Evolutionary conservation across 2,888 invertebrate species (phyloP), one percentile per base, ranked within the genome.

Genomic region (Pristionchus maxplancki): DNA sequence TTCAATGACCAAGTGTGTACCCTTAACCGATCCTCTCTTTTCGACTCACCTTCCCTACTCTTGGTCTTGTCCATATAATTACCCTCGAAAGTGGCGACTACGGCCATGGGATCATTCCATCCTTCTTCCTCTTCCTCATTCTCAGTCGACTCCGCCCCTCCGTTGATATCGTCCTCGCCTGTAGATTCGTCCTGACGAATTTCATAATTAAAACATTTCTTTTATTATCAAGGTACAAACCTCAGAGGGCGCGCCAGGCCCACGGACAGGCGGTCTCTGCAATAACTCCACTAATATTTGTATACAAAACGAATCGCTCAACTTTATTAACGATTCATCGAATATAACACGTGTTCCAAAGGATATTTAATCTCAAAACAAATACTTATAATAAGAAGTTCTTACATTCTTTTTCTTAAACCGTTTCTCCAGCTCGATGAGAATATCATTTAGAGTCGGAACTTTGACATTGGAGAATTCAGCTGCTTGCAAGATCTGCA

Each of bases 1-100:
- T n/a, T 28, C 24, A 20, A 24, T n/a, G 62, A 28, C 62, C 15
- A 2, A 1, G 24, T 62, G 15, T 3, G 5, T 20, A n/a, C 8
- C 62, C 28, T n/a, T n/a, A 8, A 28, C 62, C 64, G 28, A 28
- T 64, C 28, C n/a, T n/a, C n/a, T n/a, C n/a, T n/a, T n/a, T n/a
- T n/a, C n/a, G n/a, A 34, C 67, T 71, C 34, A 71, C 67, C 67
- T 20, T 71, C 67, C n/a, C 20, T 71, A 34, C 67, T 71, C 67
- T 71, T 71, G 20, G 67, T 71, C 67, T 71, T 28, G 37, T 71
- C 67, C 34, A 71, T 13, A 13, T 34, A 34, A 34, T 71, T 34
- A 6, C 67, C 67, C 13, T 15, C 17, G 67, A 71, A 71, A 2
- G 67, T 24, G 34, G 34, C 34, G 34, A 6, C 11, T 17, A 17